Base-by-base conservation (phyloP, 2,888 invertebrate genomes). In the Taenaris catops region DNA sequence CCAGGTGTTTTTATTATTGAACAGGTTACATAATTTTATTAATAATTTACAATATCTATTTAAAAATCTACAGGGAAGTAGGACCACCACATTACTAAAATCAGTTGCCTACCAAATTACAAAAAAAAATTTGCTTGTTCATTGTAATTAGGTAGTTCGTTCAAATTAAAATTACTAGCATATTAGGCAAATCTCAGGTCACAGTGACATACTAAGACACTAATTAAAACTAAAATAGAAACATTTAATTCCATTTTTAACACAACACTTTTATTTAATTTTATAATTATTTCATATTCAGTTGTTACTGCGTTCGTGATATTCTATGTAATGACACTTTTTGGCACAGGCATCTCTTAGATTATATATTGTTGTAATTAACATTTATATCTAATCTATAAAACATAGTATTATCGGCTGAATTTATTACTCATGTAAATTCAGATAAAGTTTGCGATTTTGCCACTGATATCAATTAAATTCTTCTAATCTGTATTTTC, bases 1-100 rank as follows among this genome's bases (percentile, higher is more conserved):
- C 83, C 80, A 84, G 81, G 79, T 70, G 53, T 56, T 46, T 35
- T 12, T 8, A 34, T 16, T 16, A 19, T 7, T 27, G 18, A 33
- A 11, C 26, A 28, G 28, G 7, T 24, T 14, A 38, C 26, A 34
- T 9, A 28, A 34, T 4, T 19, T 23, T 21, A 8, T 16, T 12
- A 6, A 11, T 28, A 29, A 11, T 23, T 26, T 32, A 5, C 18
- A 19, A 29, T 29, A 10, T 14, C 20, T 12, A 9, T 23, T 16
- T 2, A 7, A 14, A 26, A 24, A 34, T 16, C 24, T 32, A 29
- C 20, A 19, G 25, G 37, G 34, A 18, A 34, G 19, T 19, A 37
- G 44, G 40, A 44, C 44, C 43, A 43, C 40, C 36, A 31, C 34
- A 25, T 26, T 27, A 32, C 25, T 21, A 29, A 23, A 44, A 23